Conservation (phyloP, 2,888 invertebrate genomes). For the Ariolimax columbianus region DNA sequence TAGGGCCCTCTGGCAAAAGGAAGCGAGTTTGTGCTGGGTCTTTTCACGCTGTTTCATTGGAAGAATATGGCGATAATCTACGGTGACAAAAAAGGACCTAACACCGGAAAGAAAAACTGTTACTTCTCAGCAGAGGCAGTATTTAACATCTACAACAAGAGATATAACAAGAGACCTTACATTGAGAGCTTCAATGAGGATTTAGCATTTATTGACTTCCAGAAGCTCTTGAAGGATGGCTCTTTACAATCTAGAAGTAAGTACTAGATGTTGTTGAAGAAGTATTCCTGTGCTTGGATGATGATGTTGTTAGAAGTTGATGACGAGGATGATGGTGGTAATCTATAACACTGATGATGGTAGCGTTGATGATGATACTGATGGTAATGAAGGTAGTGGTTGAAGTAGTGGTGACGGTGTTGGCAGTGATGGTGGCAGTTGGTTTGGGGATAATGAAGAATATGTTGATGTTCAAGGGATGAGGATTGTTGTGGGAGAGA, state of each 20-base stretch:
- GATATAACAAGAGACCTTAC: neutral
- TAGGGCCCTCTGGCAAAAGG: constrained; percentile 33
- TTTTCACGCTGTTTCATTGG: constrained; percentile 18
- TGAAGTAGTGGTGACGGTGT: neutral
- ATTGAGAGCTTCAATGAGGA: constrained; percentile 17
- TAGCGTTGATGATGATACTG: neutral
- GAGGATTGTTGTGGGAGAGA: neutral
- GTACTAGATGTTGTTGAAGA: neutral
- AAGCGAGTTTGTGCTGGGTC: constrained; percentile 11
- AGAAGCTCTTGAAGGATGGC: neutral
- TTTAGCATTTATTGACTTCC: neutral
- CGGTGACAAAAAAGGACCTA: constrained; percentile 19
- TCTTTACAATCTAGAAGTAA: constrained; percentile 30
- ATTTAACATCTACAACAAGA: neutral
- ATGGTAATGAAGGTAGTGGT: neutral
- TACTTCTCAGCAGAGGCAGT: constrained; percentile 40
- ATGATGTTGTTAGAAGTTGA: too few species aligned
- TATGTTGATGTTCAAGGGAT: neutral
- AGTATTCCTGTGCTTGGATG: too few species aligned
- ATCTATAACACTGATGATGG: neutral
- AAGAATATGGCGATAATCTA: constrained; percentile 24
- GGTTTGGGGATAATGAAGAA: neutral
- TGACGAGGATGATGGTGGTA: neutral
- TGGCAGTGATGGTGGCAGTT: neutral
- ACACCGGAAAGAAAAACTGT: constrained; percentile 22